phyloP scores from a whole-genome alignment of 2,797 vertebrate species.

The Toxotes lorentzi region DNA sequence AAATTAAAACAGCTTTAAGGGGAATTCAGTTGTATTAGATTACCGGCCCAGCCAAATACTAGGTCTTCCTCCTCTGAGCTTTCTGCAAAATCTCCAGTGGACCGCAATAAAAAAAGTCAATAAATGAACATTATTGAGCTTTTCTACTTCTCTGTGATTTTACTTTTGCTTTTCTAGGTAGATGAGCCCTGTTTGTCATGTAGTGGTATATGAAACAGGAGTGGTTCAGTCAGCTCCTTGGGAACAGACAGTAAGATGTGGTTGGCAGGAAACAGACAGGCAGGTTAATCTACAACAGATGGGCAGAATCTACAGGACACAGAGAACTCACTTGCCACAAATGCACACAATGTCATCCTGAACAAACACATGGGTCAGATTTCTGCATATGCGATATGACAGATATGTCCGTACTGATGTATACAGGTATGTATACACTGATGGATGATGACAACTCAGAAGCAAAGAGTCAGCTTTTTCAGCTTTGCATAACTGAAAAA shows the following conservation, averaged over 20 bases:
- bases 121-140: slow-evolving; percentile 1
- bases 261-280: slow-evolving; percentile 28
- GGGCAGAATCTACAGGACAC: slow-evolving; percentile 44
- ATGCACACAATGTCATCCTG: slow-evolving; percentile 27
- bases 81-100: background rate
- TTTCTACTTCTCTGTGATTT: background rate
- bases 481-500: slow-evolving; percentile 13
- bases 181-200: slow-evolving; percentile 19
- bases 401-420: background rate
- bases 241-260: slow-evolving; percentile 41
- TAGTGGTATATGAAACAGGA: slow-evolving; percentile 26
- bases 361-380: background rate
- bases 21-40: too few relatives aligned
- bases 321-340: slow-evolving; percentile 18
- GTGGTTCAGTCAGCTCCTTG: slow-evolving; percentile 18
- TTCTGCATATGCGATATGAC: background rate
- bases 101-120: background rate
- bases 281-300: slow-evolving; percentile 69
- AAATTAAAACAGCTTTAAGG: too few relatives aligned
- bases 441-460: background rate
- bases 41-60: too few relatives aligned
- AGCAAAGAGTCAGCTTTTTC: slow-evolving; percentile 13
- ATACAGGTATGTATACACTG: too few relatives aligned
- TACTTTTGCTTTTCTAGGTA: background rate
- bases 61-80: background rate